Conservation (phyloP, 1,140 invertebrate genomes). For the Thaumatotibia leucotreta region DNA sequence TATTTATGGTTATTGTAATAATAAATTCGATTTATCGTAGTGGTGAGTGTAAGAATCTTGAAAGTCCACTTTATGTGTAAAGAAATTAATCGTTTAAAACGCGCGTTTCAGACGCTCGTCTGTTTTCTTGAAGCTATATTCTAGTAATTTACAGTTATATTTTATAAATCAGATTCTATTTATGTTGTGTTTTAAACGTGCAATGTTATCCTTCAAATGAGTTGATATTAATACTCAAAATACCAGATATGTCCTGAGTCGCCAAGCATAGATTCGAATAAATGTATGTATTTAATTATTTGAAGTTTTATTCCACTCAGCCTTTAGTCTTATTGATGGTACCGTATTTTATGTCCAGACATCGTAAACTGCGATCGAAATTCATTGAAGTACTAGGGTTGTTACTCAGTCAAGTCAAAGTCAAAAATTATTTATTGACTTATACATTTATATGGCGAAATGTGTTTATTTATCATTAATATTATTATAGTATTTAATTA, state of each 20-base stretch:
- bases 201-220: background rate
- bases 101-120: background rate
- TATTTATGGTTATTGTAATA: background rate
- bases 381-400: too few relatives aligned
- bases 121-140: background rate
- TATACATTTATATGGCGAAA: too few relatives aligned
- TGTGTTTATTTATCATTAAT: too few relatives aligned
- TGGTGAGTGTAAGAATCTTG: background rate
- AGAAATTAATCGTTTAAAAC: background rate
- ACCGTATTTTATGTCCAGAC: too few relatives aligned
- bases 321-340: background rate
- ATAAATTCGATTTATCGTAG: background rate
- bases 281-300: slow-evolving; percentile 19
- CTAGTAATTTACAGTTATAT: background rate
- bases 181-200: slow-evolving; percentile 1
- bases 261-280: slow-evolving; percentile 17
- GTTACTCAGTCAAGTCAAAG: too few relatives aligned
- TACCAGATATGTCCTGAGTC: slow-evolving; percentile 6
- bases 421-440: too few relatives aligned
- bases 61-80: background rate
- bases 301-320: background rate
- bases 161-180: slow-evolving; percentile 1
- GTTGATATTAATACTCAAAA: background rate
- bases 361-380: too few relatives aligned
- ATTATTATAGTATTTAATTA: too few relatives aligned